A percentile compares a stretch with the other conserved stretches of the same genome.
Conservation (phyloP, 2,797 vertebrate genomes). For the Clarias platycephalus region DNA sequence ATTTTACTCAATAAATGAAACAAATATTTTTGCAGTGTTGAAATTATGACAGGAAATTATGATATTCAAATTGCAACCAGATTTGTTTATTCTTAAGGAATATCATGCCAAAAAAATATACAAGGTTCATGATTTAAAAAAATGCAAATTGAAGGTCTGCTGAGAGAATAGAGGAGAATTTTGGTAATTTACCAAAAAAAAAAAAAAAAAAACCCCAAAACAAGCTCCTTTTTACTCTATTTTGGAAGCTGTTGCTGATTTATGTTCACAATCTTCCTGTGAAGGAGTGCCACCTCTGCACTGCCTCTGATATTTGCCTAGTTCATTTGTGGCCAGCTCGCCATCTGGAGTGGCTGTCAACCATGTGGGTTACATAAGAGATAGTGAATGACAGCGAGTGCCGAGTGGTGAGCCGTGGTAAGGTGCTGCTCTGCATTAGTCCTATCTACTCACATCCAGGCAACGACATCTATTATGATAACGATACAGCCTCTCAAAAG, state of each 20-base stretch:
- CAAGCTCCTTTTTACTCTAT: too few relatives aligned
- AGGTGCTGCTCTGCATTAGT: slow-evolving; percentile 43
- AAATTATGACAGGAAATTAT: not conserved
- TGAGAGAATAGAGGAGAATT: not conserved
- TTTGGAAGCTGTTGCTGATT: not conserved
- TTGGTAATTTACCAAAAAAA: not conserved
- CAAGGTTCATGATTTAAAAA: not conserved
- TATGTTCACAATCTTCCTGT: not conserved
- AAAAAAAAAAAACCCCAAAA: not conserved
- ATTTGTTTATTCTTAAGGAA: not conserved
- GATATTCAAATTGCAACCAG: not conserved
- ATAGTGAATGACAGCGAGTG: slow-evolving; percentile 22
- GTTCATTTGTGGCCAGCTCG: slow-evolving; percentile 20
- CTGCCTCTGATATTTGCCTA: slow-evolving; percentile 14
- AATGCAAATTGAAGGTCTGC: not conserved
- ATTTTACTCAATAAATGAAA: too few relatives aligned
- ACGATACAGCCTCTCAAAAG: slow-evolving; percentile 49
- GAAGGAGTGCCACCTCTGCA: slow-evolving; percentile 7
- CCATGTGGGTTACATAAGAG: slow-evolving; percentile 36
- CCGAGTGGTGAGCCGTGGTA: slow-evolving; percentile 3
- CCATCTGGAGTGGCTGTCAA: slow-evolving; percentile 14
- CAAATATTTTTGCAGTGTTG: not conserved
- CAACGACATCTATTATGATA: slow-evolving; percentile 51
- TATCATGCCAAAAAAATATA: not conserved
- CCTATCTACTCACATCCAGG: slow-evolving; percentile 55